Evolutionary conservation across 2,113 vertebrate species (phyloP).

Genomic region (Nesoenas mayeri): DNA sequence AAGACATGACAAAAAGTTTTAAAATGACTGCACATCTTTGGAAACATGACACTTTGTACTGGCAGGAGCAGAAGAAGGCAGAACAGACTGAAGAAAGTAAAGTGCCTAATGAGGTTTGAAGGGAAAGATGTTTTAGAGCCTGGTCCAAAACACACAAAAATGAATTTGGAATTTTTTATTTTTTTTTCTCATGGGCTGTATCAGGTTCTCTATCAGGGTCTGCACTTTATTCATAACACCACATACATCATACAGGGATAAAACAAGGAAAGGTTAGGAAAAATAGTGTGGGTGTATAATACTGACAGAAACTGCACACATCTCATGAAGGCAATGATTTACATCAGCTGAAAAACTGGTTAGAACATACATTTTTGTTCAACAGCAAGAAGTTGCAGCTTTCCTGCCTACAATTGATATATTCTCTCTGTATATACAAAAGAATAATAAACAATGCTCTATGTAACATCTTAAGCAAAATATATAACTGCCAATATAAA

Average conservation of each 20-base stretch:
- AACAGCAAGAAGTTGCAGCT: neutral
- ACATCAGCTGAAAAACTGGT: neutral
- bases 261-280: neutral
- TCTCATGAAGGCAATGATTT: neutral
- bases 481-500: neutral
- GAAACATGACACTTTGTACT: neutral
- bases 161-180: neutral
- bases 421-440: neutral
- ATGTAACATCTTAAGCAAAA: neutral
- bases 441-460: neutral
- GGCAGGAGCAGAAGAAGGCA: neutral
- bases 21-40: neutral
- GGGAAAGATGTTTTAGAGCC: neutral
- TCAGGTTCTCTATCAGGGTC: neutral
- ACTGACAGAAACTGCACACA: neutral
- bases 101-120: constrained; percentile 19
- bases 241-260: neutral
- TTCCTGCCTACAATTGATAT: neutral
- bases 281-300: neutral
- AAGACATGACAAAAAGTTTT: neutral
- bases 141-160: neutral
- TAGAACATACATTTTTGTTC: neutral
- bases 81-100: neutral
- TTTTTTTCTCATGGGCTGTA: neutral
- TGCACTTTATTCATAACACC: neutral